Percentiles rank a stretch among this genome's conserved stretches.
These are phyloP conservation scores for Edolisoma coerulescens DNA, from an alignment of 2,113 vertebrate species.

Conservation along the genomic window DNA sequence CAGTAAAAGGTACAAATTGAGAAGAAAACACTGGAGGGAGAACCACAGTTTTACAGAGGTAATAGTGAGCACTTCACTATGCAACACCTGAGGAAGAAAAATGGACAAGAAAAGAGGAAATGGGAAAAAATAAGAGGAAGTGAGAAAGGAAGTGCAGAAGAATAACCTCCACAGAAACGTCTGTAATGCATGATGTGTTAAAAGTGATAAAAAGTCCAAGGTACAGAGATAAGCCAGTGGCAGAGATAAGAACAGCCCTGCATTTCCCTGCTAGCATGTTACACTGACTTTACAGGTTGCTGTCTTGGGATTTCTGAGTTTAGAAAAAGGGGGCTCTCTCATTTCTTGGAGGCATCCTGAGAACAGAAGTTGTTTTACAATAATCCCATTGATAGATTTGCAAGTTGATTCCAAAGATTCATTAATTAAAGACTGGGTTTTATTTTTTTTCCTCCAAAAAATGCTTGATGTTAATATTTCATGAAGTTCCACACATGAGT, in stretches of 20 bases:
- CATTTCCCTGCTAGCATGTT: background rate
- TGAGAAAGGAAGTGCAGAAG: background rate
- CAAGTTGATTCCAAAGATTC: background rate
- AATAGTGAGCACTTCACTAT: background rate
- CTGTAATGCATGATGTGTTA: background rate
- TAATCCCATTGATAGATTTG: background rate
- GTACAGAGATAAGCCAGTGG: background rate
- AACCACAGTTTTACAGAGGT: background rate
- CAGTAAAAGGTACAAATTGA: background rate
- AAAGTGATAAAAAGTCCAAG: background rate
- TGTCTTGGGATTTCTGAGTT: background rate
- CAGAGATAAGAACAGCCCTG: background rate
- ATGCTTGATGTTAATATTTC: background rate
- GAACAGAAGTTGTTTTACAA: background rate
- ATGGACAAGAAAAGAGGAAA: background rate
- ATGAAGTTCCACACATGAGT: conserved; percentile 9
- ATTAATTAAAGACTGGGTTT: background rate
- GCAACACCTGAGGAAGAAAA: background rate
- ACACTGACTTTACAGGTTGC: background rate
- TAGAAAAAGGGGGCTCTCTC: background rate
- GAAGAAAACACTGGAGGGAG: background rate
- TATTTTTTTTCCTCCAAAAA: background rate
- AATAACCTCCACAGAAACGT: background rate
- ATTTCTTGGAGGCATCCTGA: background rate
- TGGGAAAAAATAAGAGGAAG: background rate